Evolutionary conservation across 2,113 vertebrate species (phyloP), one percentile per base, ranked within the genome.

Genomic region (Microtus richardsoni): DNA sequence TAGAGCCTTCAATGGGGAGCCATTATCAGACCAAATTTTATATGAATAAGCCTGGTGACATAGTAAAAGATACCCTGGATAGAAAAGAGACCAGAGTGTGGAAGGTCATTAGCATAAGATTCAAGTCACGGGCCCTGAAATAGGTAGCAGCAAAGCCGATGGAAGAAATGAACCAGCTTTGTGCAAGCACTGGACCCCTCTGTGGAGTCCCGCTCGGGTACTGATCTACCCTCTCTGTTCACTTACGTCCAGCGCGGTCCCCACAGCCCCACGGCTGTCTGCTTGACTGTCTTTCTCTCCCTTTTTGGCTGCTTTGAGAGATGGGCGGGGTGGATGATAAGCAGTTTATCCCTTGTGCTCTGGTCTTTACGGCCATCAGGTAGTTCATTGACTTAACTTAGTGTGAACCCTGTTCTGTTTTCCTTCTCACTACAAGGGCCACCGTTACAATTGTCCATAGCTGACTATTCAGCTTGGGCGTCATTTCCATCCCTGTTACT

Each of bases 21-120:
- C 62, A 47, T 68, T 86, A 39, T 58, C 28, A 71, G 70, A 52
- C 89, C 88, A 36, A 86, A 79, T 86, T 90, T 93, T 77, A 33
- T 47, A 0, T 26, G 49, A 77, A 6, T 88, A 26, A 77, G 19
- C 19, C 64, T 71, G 64, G 74, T 89, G 74, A 66, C 16, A 70
- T 39, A 83, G 5, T 47, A 24, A 28, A 88, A 33, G 28, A 21
- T 7, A 49, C 30, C 10, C 36, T 28, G 0, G 30, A 33, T 64
- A 54, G 7, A 93, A 64, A 73, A 88, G 8, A 71, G 28, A 36
- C 2, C 12, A 77, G 47, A 36, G 16, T 9, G 41, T 49, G n/a
- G n/a, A 73, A 58, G 52, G 36, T 5, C 94, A 92, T 28, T 86
- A 71, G 33, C 41, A 85, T 60, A 52, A 86, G 39, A 54, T 74